Evolutionary conservation across 2,797 vertebrate species (phyloP).

Genomic region (Melanotaenia nigrans): DNA sequence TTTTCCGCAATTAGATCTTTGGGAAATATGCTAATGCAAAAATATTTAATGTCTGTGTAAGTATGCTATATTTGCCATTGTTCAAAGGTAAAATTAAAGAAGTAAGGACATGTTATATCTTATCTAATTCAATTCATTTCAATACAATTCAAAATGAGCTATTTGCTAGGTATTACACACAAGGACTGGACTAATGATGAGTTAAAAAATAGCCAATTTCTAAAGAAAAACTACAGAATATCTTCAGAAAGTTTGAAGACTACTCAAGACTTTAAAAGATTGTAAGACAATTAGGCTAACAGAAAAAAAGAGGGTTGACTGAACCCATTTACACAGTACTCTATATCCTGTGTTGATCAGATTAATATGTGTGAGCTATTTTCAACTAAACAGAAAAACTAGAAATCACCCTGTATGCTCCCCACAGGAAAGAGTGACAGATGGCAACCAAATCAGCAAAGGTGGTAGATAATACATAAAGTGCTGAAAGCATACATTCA

Average conservation of each 20-base stretch:
- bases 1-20: not conserved
- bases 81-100: not conserved
- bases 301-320: not conserved
- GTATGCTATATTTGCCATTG: not conserved
- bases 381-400: constrained; percentile 1
- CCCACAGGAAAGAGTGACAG: constrained; percentile 6
- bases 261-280: not conserved
- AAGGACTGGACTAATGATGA: not conserved
- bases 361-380: not conserved
- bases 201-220: not conserved
- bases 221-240: not conserved
- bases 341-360: not conserved
- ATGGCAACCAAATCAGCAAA: not conserved
- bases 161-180: not conserved
- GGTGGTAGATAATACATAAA: constrained; percentile 11
- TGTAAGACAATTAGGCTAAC: not conserved
- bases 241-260: not conserved
- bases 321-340: not conserved
- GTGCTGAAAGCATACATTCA: not conserved
- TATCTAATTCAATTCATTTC: no score
- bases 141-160: no score
- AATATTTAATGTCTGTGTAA: not conserved
- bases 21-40: not conserved
- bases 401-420: not conserved
- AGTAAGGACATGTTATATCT: no score